These are phyloP conservation scores for Allophyes oxyacanthae DNA, from an alignment of 2,888 invertebrate species.

Conservation along the genomic window DNA sequence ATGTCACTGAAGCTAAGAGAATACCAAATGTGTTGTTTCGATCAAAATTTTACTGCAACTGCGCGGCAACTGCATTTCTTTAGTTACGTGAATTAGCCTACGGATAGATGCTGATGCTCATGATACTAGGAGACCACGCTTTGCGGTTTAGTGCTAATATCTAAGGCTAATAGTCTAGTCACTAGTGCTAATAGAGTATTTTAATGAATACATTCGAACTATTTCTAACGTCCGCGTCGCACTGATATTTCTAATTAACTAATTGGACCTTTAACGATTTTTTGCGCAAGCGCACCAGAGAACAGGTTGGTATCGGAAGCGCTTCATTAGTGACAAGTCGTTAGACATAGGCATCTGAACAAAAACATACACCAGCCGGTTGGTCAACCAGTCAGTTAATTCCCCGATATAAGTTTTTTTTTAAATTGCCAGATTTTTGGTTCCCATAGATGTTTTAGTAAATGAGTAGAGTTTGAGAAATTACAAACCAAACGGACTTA, in stretches of 20 bases:
- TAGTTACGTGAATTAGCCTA: no score
- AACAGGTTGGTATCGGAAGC: conserved; percentile 25
- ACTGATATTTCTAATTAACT: conserved; percentile 23
- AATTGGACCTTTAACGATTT: conserved; percentile 10
- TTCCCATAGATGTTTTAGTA: neutral
- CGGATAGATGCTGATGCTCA: no score
- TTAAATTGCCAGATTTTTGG: neutral
- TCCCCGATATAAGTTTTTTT: conserved; percentile 8
- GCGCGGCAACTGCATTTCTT: no score
- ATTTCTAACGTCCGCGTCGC: conserved; percentile 2
- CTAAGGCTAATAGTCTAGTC: no score
- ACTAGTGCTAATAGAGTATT: no score
- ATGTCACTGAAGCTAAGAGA: no score
- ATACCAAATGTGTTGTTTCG: no score
- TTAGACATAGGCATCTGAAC: conserved; percentile 22
- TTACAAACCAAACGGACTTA: no score
- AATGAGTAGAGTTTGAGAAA: no score
- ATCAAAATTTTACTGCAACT: no score
- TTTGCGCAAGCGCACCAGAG: neutral
- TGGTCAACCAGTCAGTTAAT: conserved; percentile 4
- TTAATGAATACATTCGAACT: neutral
- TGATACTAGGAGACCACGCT: no score
- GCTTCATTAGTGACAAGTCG: conserved; percentile 25
- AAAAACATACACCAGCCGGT: conserved; percentile 27
- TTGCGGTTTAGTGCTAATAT: no score